A percentile compares a stretch with the other conserved stretches of the same genome.
phyloP scores from a whole-genome alignment of 2,113 vertebrate genomes.

The Poeciliopsis retropinna region DNA sequence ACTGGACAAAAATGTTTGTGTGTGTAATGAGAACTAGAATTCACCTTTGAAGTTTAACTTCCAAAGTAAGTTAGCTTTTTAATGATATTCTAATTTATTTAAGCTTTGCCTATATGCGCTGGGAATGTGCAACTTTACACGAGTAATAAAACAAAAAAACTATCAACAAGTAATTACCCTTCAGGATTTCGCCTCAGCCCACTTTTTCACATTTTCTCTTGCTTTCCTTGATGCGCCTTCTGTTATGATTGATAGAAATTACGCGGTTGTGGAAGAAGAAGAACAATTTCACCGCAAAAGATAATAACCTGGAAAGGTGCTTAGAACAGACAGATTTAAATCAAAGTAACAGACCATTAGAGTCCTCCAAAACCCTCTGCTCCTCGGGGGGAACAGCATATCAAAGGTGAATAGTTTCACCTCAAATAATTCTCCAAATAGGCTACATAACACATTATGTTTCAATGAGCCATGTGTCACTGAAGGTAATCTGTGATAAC shows the following conservation, averaged over 20 bases:
- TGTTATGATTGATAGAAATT: constrained; percentile 61
- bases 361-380: constrained; percentile 53
- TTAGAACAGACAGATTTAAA: constrained; percentile 67
- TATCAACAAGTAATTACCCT: constrained; percentile 38
- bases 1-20: background rate
- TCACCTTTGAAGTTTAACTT: background rate
- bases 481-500: constrained; percentile 53
- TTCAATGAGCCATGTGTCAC: constrained; percentile 65
- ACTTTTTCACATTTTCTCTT: constrained; percentile 10
- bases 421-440: constrained; percentile 59
- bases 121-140: constrained; percentile 27
- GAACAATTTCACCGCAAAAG: constrained; percentile 45
- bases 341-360: constrained; percentile 67
- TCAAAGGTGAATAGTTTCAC: constrained; percentile 56
- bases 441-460: constrained; percentile 52
- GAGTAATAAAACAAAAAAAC: constrained; percentile 31
- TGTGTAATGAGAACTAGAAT: background rate
- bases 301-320: constrained; percentile 62
- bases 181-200: constrained; percentile 21
- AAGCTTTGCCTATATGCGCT: background rate
- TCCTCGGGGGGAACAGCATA: constrained; percentile 51
- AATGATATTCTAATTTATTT: background rate
- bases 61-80: background rate
- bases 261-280: constrained; percentile 25
- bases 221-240: constrained; percentile 17